These are phyloP conservation scores for Merluccius polli DNA, from an alignment of 2,797 vertebrate species.

Conservation along the genomic window DNA sequence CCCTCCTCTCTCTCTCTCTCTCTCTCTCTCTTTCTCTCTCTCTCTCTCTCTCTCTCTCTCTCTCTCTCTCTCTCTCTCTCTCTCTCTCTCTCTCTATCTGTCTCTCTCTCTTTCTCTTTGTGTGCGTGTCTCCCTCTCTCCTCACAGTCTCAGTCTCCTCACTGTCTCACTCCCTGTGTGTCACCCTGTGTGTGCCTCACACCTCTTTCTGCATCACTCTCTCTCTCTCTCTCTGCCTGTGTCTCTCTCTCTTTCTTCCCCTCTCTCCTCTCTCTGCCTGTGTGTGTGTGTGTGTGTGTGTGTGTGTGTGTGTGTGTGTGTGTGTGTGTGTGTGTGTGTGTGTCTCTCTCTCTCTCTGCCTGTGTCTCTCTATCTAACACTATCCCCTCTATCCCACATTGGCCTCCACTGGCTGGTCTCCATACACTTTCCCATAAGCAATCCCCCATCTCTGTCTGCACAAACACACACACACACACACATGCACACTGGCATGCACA, in stretches of 20 bases:
- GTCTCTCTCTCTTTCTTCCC: conserved; percentile 4
- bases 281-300: conserved; percentile 37
- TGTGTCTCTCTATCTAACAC: conserved; percentile 26
- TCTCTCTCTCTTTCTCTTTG: conserved; percentile 41
- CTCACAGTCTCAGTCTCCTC: no score
- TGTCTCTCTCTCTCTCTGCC: conserved; percentile 6
- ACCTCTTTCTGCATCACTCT: not conserved
- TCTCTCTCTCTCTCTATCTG: conserved; percentile 29
- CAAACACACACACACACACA: conserved; percentile 15
- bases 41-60: conserved; percentile 2
- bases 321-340: conserved; percentile 50
- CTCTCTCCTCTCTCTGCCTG: conserved; percentile 3
- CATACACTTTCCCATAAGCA: conserved; percentile 59
- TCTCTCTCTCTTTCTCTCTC: not conserved
- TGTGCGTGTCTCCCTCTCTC: conserved; percentile 53
- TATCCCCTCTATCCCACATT: conserved; percentile 47
- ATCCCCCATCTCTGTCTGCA: conserved; percentile 84
- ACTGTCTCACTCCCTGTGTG: no score
- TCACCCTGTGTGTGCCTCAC: not conserved
- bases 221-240: conserved; percentile 1
- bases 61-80: conserved; percentile 13
- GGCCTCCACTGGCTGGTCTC: conserved; percentile 62
- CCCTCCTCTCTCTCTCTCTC: conserved; percentile 5
- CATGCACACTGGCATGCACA: conserved; percentile 15
- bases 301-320: conserved; percentile 54